phyloP scores from a whole-genome alignment of 2,797 vertebrate genomes.

The Acropternis orthonyx region DNA sequence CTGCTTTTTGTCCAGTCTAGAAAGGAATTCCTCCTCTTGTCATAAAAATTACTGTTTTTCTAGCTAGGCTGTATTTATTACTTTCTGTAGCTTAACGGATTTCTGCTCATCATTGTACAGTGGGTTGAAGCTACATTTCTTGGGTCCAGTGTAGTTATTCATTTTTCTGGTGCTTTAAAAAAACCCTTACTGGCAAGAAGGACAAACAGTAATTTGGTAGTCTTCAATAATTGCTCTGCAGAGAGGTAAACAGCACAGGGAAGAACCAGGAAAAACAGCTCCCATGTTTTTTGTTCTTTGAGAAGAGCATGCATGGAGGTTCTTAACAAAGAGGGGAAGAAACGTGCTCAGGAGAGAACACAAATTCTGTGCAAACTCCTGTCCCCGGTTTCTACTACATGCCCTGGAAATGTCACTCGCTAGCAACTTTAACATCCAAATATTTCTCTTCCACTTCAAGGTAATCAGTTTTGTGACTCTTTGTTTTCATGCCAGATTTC shows the following conservation, averaged over 20 bases:
- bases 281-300: neutral
- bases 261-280: neutral
- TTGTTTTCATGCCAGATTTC: neutral
- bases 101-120: neutral
- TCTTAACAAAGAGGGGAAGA: neutral
- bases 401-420: neutral
- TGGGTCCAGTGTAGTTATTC: neutral
- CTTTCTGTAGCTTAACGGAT: neutral
- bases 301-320: neutral
- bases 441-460: neutral
- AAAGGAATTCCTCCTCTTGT: neutral
- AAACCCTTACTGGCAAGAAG: neutral
- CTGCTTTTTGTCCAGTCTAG: neutral
- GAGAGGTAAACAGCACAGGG: neutral
- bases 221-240: neutral
- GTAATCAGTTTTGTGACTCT: neutral
- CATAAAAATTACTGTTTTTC: neutral
- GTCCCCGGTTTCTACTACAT: neutral
- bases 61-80: neutral
- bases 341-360: neutral
- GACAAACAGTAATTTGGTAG: neutral
- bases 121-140: neutral
- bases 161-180: neutral
- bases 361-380: neutral
- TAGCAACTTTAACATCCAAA: neutral